Conservation (phyloP, 2,113 vertebrate species). For the Ceratotherium simum region DNA sequence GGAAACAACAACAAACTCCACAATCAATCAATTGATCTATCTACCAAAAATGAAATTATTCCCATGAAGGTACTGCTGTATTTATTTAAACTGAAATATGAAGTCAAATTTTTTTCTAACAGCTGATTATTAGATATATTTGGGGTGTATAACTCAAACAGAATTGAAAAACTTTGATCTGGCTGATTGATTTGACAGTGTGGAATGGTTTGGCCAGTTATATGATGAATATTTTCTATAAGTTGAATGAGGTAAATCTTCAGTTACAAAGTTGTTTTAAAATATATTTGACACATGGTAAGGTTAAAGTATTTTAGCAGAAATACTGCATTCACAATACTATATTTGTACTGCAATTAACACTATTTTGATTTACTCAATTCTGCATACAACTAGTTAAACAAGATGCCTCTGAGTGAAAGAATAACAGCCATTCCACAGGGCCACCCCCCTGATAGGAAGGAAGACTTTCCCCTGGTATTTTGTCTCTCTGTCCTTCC, state of each 20-base stretch:
- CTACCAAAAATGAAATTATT: constrained; percentile 10
- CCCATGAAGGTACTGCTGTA: neutral
- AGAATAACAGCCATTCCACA: neutral
- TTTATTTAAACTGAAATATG: constrained; percentile 12
- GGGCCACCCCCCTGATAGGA: neutral
- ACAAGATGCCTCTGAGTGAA: neutral
- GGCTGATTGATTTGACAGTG: neutral
- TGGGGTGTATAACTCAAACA: neutral
- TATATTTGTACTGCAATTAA: neutral
- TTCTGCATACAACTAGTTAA: neutral
- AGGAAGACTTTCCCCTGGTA: neutral
- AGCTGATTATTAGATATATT: neutral
- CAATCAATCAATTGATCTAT: neutral
- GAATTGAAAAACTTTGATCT: neutral
- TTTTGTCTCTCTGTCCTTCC: neutral
- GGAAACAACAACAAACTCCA: neutral
- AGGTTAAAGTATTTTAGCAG: neutral
- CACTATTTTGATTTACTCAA: neutral
- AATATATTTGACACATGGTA: neutral
- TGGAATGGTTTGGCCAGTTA: neutral
- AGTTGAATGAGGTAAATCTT: neutral
- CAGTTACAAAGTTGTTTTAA: neutral
- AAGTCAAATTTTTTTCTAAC: constrained; percentile 4
- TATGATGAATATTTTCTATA: neutral
- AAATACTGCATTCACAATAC: neutral